Evolutionary conservation across 2,113 vertebrate species (phyloP), one percentile per base, ranked within the genome.

Genomic region (Poecile atricapillus): DNA sequence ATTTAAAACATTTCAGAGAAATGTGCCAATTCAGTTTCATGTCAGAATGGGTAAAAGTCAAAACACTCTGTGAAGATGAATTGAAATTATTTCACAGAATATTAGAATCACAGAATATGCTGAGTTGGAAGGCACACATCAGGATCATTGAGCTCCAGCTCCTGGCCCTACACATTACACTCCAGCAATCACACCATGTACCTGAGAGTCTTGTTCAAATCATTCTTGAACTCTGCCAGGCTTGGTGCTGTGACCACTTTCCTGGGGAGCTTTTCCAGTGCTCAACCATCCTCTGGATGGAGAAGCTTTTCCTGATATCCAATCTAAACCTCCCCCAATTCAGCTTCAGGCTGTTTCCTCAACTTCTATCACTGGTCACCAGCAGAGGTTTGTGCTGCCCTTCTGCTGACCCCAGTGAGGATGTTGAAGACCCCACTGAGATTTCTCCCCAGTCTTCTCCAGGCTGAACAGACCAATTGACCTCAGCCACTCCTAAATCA

Each of bases 401-500:
- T 23, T 65, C 55, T 31, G 8, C 33, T 69, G 27, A 10, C 55
- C 10, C 2, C n/a, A 20, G 10, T 35, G 35, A 71, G 11, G 43
- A 30, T 49, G 17, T 3, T 18, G 8, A 31, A 71, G 25, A 56
- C 6, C 6, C 7, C 35, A 22, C 2, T 17, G 58, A 64, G 12
- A 11, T 50, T 2, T 80, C 35, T 25, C 14, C 31, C 56, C 43
- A 43, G 41, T 74, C n/a, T 27, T 39, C 13, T 75, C 35, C 35
- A 80, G 85, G 35, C 25, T 50, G 35, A 25, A 19, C 25, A 71
- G 24, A 71, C 9, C 35, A 43, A 71, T 11, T 39, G 22, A 10
- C 6, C 22, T 60, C 73, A 59, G 39, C 4, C 0, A 1, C 11
- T 44, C 63, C 46, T 52, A 5, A 28, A 0, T 3, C 0, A 1